Evolutionary conservation across 2,113 vertebrate genomes (phyloP), one percentile per base, ranked within the genome.

Genomic region (Stigmatopora argus): DNA sequence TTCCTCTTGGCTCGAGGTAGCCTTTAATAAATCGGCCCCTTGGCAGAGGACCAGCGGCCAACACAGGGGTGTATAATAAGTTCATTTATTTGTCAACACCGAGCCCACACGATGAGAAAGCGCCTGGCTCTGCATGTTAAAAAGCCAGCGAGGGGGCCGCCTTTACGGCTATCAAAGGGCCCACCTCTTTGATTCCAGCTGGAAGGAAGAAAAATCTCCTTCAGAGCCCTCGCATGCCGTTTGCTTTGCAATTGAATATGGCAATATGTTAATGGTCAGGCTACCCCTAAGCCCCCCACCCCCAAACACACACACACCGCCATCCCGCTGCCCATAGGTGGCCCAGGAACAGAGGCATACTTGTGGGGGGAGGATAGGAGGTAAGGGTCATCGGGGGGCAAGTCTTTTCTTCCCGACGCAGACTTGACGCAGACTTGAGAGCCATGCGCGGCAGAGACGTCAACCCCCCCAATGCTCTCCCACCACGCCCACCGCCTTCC

Each of bases 241-340:
- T 92, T 89, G 90, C 89, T 89, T 91, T 92, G 89, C 89, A 87
- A 89, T 89, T 92, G 91, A 94, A 93, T 92, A 92, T 93, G 90
- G 90, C 89, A 89, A 90, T 93, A 93, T 93, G 91, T 88, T 91
- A 93, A 93, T 93, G 83, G 72, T 71, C 65, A 48, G 85, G 78
- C 86, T 84, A 80, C 73, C 90, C 89, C 88, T 59, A 0, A 31
- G 26, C 26, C 84, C 85, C 86, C 35, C 59, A 3, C 41, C 17
- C 23, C 9, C 14, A 5, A 85, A 83, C 81, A 68, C 5, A 84
- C 87, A 86, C 90, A 84, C 86, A 81, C 88, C 90, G 80, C 79
- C 85, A 78, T 78, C 79, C 84, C 78, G 38, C 67, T 82, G 88
- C 87, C 90, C 92, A 90, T 90, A 92, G 92, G 94, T 93, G 92